A percentile compares a stretch with the other conserved stretches of the same genome.
phyloP scores from a whole-genome alignment of 2,113 vertebrate genomes.

The Reinhardtius hippoglossoides region DNA sequence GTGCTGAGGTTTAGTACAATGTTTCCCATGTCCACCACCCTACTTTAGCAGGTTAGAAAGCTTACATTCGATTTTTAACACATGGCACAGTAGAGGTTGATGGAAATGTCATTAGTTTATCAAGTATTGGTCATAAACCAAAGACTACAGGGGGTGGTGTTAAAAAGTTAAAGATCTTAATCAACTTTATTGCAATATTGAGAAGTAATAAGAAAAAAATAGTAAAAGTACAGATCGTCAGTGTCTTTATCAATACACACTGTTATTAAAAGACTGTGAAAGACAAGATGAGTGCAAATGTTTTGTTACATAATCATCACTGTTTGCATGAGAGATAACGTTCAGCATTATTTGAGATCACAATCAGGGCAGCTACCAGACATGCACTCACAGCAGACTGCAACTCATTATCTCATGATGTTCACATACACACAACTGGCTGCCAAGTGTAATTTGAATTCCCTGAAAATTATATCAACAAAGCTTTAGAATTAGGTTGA shows the following conservation, averaged over 20 bases:
- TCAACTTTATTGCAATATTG: not conserved
- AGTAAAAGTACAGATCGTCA: too few relatives aligned
- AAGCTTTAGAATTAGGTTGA: not conserved
- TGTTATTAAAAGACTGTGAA: too few relatives aligned
- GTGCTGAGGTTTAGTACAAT: not conserved
- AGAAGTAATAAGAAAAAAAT: too few relatives aligned
- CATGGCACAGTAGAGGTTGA: too few relatives aligned
- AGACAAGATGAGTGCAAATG: too few relatives aligned
- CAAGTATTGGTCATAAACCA: not conserved
- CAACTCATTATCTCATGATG: conserved; percentile 45
- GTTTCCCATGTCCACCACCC: not conserved
- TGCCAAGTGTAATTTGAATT: too few relatives aligned
- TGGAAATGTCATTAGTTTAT: not conserved
- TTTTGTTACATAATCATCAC: not conserved
- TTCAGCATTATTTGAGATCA: not conserved
- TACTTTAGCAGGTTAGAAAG: too few relatives aligned
- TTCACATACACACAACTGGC: conserved; percentile 13
- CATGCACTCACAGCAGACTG: conserved; percentile 1
- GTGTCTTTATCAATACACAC: not conserved
- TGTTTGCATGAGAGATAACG: not conserved
- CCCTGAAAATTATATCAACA: too few relatives aligned
- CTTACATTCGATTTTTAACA: too few relatives aligned
- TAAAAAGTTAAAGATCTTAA: not conserved
- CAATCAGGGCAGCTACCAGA: not conserved
- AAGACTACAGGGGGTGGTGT: not conserved